Evolutionary conservation across 2,888 invertebrate genomes (phyloP), one percentile per base, ranked within the genome.

Genomic region (Falcaria lacertinaria): DNA sequence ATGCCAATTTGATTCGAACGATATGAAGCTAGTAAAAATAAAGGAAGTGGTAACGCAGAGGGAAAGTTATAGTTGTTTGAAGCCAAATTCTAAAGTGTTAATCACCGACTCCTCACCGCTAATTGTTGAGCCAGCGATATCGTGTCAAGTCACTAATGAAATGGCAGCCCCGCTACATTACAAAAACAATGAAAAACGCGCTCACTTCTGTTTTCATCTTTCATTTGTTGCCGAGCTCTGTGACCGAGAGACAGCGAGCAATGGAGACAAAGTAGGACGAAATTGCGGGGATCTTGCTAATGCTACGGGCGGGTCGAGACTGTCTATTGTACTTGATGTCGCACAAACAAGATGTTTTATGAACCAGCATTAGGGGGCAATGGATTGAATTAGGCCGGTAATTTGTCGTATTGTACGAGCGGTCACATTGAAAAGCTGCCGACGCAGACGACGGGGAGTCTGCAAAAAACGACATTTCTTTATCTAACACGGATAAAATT

Each of bases 271-370:
- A 85, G 78, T 80, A 66, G 67, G 57, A 57, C 56, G 62, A 79
- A 80, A 84, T 79, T 78, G 79, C 69, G 69, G 67, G 66, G 62
- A 67, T 68, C 69, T 63, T 57, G 60, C 71, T 71, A 70, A 73
- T 73, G 69, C 65, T 62, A 66, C 66, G 63, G 69, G 60, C 65
- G 65, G 69, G 61, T 60, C 63, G 64, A 51, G 57, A 57, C 63
- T 63, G 66, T 60, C 78, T 71, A 79, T 84, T 84, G 79, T 82
- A 64, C 69, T 67, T 69, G 70, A 77, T 70, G 67, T 64, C 65
- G 55, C 64, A 74, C 79, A 81, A 84, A 85, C 81, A 83, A 79
- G 75, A 79, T 83, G 79, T 83, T 86, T 82, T 84, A 85, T 81
- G 77, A 74, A 69, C 67, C 65, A 67, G 70, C 81, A 85, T 87